Conservation (phyloP, 2,113 vertebrate species). For the Ovis canadensis region DNA sequence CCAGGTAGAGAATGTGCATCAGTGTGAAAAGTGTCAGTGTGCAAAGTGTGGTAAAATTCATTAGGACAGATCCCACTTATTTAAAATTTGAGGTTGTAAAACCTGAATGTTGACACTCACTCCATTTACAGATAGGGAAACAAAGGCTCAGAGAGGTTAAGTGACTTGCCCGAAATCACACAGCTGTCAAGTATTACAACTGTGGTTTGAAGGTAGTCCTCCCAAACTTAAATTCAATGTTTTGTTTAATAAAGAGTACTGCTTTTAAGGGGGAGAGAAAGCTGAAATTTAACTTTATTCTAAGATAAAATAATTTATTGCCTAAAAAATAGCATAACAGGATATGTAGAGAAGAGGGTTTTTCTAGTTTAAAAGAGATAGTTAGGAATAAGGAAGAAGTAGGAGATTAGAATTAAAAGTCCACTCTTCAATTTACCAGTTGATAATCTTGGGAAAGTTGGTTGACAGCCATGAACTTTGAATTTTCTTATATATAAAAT, state of each 20-base stretch:
- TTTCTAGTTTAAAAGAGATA: not conserved
- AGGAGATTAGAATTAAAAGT: not conserved
- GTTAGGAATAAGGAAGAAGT: not conserved
- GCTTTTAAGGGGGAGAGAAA: not conserved
- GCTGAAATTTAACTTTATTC: not conserved
- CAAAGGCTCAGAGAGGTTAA: not conserved
- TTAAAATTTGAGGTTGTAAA: not conserved
- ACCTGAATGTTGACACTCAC: not conserved
- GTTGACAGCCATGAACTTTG: not conserved
- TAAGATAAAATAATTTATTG: not conserved
- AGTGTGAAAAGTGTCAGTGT: not conserved
- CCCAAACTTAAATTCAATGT: not conserved
- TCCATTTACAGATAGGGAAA: not conserved
- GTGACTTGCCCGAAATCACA: not conserved
- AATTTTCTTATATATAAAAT: not conserved
- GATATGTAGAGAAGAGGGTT: not conserved
- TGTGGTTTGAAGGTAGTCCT: not conserved
- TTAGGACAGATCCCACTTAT: not conserved
- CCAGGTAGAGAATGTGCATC: not conserved
- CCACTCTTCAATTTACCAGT: not conserved
- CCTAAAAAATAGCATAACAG: not conserved
- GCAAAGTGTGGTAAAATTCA: not conserved
- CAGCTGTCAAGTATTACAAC: not conserved
- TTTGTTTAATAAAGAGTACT: not conserved
- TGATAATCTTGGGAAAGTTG: not conserved